phyloP scores from a whole-genome alignment of 2,113 vertebrate genomes.

The Myodes glareolus region DNA sequence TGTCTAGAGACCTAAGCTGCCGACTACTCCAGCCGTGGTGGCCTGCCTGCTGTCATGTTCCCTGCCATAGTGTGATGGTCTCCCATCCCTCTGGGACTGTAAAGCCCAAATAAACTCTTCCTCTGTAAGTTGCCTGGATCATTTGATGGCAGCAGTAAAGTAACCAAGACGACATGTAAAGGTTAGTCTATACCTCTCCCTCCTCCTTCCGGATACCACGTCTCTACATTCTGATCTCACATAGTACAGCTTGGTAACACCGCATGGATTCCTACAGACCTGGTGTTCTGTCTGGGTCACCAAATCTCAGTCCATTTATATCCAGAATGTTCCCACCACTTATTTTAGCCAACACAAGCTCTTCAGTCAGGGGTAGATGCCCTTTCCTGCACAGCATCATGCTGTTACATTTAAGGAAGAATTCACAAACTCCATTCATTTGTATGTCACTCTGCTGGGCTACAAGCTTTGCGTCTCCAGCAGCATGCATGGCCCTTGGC shows the following conservation, averaged over 20 bases:
- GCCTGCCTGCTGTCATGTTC: background rate
- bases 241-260: background rate
- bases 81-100: background rate
- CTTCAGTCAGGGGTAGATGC: background rate
- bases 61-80: background rate
- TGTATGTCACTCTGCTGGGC: background rate
- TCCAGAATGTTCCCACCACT: background rate
- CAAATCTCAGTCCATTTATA: background rate
- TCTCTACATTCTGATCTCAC: background rate
- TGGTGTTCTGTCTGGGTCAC: background rate
- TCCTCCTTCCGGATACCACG: background rate
- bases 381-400: background rate
- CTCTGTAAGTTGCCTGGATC: background rate
- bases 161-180: background rate
- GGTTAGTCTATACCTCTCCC: background rate
- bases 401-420: background rate
- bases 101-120: background rate
- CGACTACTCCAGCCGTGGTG: background rate
- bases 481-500: background rate
- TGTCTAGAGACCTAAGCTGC: background rate
- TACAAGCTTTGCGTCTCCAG: slow-evolving; percentile 30
- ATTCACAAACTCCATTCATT: background rate
- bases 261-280: background rate
- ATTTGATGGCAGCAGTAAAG: background rate
- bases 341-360: background rate